Evolutionary conservation across 2,113 vertebrate species (phyloP).

Genomic region (Tiliqua scincoides): DNA sequence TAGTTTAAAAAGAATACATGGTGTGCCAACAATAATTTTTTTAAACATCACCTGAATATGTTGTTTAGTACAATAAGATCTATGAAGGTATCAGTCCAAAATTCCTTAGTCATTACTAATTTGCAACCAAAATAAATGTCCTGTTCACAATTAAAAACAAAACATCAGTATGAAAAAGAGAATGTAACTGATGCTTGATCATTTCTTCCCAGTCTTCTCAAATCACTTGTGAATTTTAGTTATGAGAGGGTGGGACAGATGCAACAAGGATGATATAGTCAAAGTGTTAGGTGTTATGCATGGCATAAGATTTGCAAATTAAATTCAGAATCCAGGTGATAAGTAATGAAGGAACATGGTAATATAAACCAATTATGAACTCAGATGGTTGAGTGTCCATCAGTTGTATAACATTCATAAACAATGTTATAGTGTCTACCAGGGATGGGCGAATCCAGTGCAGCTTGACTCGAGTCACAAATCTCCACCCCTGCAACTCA

Average conservation of each 20-base stretch:
- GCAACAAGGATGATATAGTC: neutral
- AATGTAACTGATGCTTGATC: neutral
- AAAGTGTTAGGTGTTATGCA: neutral
- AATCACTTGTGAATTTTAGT: neutral
- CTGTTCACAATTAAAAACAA: neutral
- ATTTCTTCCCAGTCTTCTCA: neutral
- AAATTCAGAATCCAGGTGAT: neutral
- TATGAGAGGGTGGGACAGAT: neutral
- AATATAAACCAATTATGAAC: neutral
- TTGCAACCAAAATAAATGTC: rapidly evolving
- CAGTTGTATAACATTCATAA: no score
- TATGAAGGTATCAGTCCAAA: neutral
- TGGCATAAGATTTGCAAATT: neutral
- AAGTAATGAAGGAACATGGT: neutral
- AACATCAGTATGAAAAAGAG: neutral
- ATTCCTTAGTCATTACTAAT: neutral
- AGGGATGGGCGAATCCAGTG: no score
- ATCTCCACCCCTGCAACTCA: no score
- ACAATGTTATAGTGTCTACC: no score
- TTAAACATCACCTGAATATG: neutral
- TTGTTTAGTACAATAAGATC: neutral
- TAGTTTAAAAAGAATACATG: neutral
- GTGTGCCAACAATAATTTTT: neutral
- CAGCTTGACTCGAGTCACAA: no score
- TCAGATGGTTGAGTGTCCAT: no score